These are phyloP conservation scores for Conus betulinus DNA, from an alignment of 1,140 invertebrate species.

Conservation along the genomic window DNA sequence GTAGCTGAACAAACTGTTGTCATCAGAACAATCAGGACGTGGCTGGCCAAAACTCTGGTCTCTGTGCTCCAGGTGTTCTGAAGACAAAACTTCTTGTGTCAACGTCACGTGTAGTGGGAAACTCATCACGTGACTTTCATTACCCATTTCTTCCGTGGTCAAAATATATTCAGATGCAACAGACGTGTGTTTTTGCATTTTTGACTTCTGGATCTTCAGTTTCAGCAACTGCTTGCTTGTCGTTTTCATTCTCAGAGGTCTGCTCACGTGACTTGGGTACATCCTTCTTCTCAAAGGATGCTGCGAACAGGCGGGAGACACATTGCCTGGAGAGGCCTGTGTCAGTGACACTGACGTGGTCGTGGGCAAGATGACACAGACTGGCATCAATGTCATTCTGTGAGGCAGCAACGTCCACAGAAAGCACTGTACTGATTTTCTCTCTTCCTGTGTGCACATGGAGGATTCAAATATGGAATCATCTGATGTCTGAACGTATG, in stretches of 20 bases:
- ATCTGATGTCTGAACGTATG: neutral
- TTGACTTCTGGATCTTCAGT: neutral
- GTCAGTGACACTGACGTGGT: neutral
- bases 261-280: neutral
- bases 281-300: neutral
- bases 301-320: no score
- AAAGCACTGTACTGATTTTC: neutral
- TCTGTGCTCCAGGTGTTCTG: neutral
- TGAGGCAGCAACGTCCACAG: neutral
- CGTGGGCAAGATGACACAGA: neutral
- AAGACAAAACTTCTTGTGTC: no score
- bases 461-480: neutral
- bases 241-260: neutral
- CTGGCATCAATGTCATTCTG: neutral
- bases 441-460: neutral
- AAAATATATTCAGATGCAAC: neutral
- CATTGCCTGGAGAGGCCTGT: no score
- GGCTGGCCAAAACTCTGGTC: neutral
- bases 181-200: neutral
- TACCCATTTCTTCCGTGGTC: neutral
- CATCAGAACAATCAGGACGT: neutral
- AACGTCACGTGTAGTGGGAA: no score
- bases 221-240: neutral
- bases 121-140: no score
- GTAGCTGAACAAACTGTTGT: neutral